phyloP scores from a whole-genome alignment of 1,140 invertebrate genomes.

The Helicoverpa zea region DNA sequence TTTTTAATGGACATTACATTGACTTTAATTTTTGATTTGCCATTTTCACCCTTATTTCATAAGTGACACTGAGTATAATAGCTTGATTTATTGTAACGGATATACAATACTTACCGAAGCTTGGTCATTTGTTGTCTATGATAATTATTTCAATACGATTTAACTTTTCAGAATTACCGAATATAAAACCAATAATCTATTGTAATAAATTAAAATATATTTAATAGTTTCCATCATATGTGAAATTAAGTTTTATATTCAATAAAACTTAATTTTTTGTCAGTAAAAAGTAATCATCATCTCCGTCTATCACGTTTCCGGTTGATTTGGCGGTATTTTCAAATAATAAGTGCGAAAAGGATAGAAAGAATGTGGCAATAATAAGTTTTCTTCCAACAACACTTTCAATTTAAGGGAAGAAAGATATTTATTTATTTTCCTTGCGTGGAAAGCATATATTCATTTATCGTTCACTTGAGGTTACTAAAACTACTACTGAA shows the following conservation, averaged over 20 bases:
- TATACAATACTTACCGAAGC: neutral
- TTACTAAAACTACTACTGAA: too few relatives aligned
- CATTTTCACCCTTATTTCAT: conserved; percentile 48
- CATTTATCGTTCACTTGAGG: too few relatives aligned
- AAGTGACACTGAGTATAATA: conserved; percentile 38
- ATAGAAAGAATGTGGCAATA: too few relatives aligned
- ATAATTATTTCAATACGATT: neutral
- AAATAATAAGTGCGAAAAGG: neutral
- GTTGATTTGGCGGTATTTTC: neutral
- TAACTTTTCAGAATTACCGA: neutral
- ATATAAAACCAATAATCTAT: neutral
- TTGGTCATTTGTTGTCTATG: conserved; percentile 29
- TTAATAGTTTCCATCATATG: neutral
- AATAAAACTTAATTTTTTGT: too few relatives aligned
- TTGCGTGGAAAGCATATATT: too few relatives aligned
- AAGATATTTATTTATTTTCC: too few relatives aligned
- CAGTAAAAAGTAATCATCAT: neutral
- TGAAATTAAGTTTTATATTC: neutral
- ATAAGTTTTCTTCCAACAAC: too few relatives aligned
- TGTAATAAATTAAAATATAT: neutral
- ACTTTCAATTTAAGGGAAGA: too few relatives aligned
- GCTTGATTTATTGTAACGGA: conserved; percentile 42
- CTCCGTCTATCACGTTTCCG: neutral
- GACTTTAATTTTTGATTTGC: conserved; percentile 31
- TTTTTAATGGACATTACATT: conserved; percentile 38